Base-by-base conservation (phyloP, 2,797 vertebrate species). In the Peromyscus attwateri region DNA sequence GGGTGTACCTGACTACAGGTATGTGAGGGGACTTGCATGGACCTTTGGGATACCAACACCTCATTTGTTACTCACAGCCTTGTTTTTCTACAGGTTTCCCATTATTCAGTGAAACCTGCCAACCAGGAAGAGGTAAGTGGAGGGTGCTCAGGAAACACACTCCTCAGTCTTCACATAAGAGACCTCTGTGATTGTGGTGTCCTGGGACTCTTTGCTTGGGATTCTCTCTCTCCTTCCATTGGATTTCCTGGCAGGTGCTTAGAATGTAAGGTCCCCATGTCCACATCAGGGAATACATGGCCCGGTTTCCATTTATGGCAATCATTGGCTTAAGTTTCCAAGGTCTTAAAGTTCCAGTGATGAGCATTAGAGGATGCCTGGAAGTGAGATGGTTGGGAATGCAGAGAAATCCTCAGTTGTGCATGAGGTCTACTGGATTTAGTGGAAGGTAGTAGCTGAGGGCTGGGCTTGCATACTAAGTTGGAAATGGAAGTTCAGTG, bases 271-370 rank as follows among this genome's bases (percentile, higher is more conserved):
- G 70, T 19, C 9, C 37, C 49, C 82, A 82, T 77, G 27, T 87
- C 29, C 46, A 55, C 17, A 46, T 31, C 37, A 68, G n/a, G 13
- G 70, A 84, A 80, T 68, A 6, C 43, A 23, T 37, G 57, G 73
- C 60, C 46, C 55, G 57, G 40, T 85, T 96, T 64, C 70, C 76
- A 92, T 66, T 80, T 66, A 49, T 94, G 76, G 66, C 40, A 91
- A 17, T 17, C 25, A 49, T 2, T 57, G 81, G 25, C 43, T 31
- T 52, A 71, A 87, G 2, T 9, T 40, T 77, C 92, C 87, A 62
- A 92, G 12, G 11, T 21, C 14, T 43, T 31, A n/a, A 29, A 70
- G 19, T 40, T 23, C 52, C 13, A 12, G 64, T 37, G 64, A 40
- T 68, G 31, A 70, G 12, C 10, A 11, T 29, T 64, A 62, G 66